Conservation (phyloP, 2,888 invertebrate genomes). For the Amaurobius ferox region DNA sequence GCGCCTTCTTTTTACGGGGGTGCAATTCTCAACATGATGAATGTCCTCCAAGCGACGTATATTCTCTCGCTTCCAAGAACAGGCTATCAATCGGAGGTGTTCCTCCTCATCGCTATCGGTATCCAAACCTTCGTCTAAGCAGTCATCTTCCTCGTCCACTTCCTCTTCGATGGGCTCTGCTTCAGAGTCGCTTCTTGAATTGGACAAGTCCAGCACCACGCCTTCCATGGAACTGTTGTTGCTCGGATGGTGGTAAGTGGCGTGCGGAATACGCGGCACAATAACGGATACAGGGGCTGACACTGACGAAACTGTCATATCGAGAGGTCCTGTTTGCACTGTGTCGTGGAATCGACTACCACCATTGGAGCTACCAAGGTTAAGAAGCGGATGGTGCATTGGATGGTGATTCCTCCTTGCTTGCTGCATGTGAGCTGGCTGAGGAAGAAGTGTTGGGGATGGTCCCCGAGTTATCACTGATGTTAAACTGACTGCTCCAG, state of each 20-base stretch:
- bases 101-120: conserved; percentile 44
- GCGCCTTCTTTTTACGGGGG: neutral
- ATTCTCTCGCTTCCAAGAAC: conserved; percentile 35
- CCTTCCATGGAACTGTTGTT: conserved; percentile 44
- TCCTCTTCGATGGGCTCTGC: conserved; percentile 68
- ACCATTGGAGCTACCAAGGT: conserved; percentile 65
- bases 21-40: conserved; percentile 23
- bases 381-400: conserved; percentile 70
- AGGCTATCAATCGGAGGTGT: conserved; percentile 7
- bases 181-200: conserved; percentile 69
- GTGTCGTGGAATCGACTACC: conserved; percentile 65
- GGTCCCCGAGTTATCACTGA: conserved; percentile 42
- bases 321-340: conserved; percentile 73
- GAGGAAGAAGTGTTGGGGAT: conserved; percentile 18
- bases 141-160: conserved; percentile 72
- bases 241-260: conserved; percentile 4
- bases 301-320: conserved; percentile 72
- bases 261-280: conserved; percentile 34
- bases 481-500: conserved; percentile 25
- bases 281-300: conserved; percentile 41
- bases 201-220: conserved; percentile 72
- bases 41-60: neutral
- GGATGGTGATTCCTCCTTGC: conserved; percentile 72
- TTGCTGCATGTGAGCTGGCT: conserved; percentile 40
- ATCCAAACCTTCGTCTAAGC: conserved; percentile 64